Conservation (phyloP, 2,113 vertebrate genomes). For the Brachypodius melanocephalos region DNA sequence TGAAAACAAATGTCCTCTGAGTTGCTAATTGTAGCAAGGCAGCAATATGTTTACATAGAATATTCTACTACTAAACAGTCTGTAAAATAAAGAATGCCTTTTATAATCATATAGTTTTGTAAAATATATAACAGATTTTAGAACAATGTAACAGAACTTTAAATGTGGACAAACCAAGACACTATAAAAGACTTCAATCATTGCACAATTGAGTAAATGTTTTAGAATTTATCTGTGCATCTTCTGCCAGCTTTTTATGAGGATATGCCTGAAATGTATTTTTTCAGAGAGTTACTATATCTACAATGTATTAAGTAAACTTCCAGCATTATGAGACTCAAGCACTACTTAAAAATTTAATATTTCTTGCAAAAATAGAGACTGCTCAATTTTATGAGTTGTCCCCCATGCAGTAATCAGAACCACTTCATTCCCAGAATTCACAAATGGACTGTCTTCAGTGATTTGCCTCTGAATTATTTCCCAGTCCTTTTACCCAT, state of each 20-base stretch:
- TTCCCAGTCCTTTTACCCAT: background rate
- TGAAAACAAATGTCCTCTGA: background rate
- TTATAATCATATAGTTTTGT: background rate
- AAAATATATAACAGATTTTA: background rate
- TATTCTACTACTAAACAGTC: background rate
- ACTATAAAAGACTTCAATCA: background rate
- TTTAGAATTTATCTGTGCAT: background rate
- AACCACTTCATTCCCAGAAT: background rate
- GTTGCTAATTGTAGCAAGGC: background rate
- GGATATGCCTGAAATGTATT: background rate
- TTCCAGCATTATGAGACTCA: background rate
- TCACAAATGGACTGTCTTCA: background rate
- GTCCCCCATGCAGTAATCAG: background rate
- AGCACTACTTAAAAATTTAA: background rate
- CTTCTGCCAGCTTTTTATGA: background rate
- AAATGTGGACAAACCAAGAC: background rate
- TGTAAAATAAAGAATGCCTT: background rate
- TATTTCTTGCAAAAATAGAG: background rate
- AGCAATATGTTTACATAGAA: background rate
- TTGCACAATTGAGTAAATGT: background rate
- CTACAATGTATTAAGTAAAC: background rate
- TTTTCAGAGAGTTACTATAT: background rate
- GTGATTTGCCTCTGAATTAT: background rate
- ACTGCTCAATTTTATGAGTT: background rate
- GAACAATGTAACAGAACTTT: background rate